Conservation (phyloP, 2,888 invertebrate genomes). For the Oscheius sp. region DNA sequence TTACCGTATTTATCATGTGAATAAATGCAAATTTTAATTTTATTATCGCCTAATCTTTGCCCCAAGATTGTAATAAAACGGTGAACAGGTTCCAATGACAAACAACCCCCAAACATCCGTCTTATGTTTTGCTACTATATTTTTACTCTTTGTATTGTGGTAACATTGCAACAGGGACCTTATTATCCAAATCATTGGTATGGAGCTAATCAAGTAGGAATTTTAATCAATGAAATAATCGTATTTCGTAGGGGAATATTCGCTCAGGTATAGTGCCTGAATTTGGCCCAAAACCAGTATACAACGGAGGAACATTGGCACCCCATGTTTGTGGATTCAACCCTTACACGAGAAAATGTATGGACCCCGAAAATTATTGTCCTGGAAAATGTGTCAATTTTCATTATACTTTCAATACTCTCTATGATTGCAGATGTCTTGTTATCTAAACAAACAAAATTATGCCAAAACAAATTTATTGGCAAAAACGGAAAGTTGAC, state of each 20-base stretch:
- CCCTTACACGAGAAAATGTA: conserved; percentile 61
- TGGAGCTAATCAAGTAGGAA: conserved; percentile 60
- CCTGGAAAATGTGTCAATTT: conserved; percentile 67
- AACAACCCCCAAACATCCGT: neutral
- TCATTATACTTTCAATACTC: conserved; percentile 64
- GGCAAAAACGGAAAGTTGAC: neutral
- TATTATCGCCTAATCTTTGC: too few species aligned
- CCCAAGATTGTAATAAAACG: neutral
- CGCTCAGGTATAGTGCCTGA: conserved; percentile 54
- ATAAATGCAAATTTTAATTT: too few species aligned
- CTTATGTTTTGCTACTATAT: neutral
- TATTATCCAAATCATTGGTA: conserved; percentile 64
- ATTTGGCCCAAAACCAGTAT: conserved; percentile 44
- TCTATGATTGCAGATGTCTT: conserved; percentile 64
- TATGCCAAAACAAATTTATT: conserved; percentile 12
- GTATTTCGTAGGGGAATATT: conserved; percentile 50
- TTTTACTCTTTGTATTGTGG: neutral
- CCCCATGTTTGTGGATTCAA: conserved; percentile 68
- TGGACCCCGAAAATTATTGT: conserved; percentile 62
- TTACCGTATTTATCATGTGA: neutral
- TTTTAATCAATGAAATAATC: too few species aligned
- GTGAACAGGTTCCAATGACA: neutral
- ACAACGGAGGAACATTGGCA: conserved; percentile 47
- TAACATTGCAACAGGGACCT: conserved; percentile 43
- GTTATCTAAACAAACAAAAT: conserved; percentile 5